Percentiles rank a stretch among this genome's conserved stretches.
Conservation (phyloP, 2,797 vertebrate genomes). For the Pangasius macronema region DNA sequence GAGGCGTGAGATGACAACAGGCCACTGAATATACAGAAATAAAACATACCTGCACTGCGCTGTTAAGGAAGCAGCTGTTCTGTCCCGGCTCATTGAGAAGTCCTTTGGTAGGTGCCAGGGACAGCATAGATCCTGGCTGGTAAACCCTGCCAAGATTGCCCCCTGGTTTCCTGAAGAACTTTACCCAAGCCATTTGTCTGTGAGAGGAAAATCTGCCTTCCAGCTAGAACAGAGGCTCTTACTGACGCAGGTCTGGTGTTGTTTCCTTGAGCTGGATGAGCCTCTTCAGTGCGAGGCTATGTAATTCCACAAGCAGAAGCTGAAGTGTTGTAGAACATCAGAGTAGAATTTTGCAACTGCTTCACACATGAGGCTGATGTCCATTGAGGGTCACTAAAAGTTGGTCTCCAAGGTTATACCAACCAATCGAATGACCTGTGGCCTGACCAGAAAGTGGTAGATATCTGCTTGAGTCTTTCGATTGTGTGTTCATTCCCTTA, state of each 20-base stretch:
- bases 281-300: slow-evolving; percentile 59
- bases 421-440: not conserved
- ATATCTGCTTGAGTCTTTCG: slow-evolving; percentile 3
- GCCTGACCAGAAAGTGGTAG: not conserved
- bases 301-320: slow-evolving; percentile 68
- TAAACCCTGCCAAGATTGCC: slow-evolving; percentile 92
- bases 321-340: slow-evolving; percentile 66
- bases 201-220: slow-evolving; percentile 56
- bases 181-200: slow-evolving; percentile 94
- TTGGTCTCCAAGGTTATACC: slow-evolving; percentile 22
- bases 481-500: slow-evolving; percentile 39
- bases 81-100: slow-evolving; percentile 95
- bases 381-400: not conserved
- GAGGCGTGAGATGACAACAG: not conserved
- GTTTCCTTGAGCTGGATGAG: slow-evolving; percentile 5
- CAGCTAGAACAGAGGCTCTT: slow-evolving; percentile 1
- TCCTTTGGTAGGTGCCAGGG: slow-evolving; percentile 95
- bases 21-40: not conserved
- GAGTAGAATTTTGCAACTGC: slow-evolving; percentile 59
- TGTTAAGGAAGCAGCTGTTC: slow-evolving; percentile 99
- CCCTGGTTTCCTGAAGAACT: slow-evolving; percentile 89
- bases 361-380: slow-evolving; percentile 47
- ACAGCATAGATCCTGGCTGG: slow-evolving; percentile 94
- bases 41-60: slow-evolving; percentile 90
- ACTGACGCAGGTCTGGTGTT: slow-evolving; percentile 1